Evolutionary conservation across 2,888 invertebrate species (phyloP), one percentile per base, ranked within the genome.

Genomic region (Chelonus formosanus): DNA sequence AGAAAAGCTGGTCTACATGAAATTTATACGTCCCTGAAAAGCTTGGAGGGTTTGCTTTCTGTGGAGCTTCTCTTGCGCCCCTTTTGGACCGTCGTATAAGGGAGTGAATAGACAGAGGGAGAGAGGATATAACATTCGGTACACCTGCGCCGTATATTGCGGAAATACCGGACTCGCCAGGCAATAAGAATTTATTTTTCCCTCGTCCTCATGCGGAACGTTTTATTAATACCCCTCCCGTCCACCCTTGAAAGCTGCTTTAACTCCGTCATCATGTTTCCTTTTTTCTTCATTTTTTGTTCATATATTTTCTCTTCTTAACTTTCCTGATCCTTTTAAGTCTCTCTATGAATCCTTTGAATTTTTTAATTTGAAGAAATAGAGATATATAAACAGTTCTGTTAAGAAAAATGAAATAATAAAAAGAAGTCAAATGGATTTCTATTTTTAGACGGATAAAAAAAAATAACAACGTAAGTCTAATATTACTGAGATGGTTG

Each of bases 121-220:
- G 43, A 43, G 69, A 57, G 72, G 65, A 69, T 72, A 70, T 75
- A 78, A 80, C 82, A 82, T 83, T 83, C 75, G 78, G 80, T 78
- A 80, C 83, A 83, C 82, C 83, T 82, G 83, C 77, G 81, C 79
- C 77, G 79, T 82, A 82, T 83, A 83, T 83, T 83, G 80, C 81
- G 80, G 78, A 82, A 82, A 80, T 77, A 77, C 81, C 77, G 80
- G 80, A 81, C 80, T 80, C 75, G 77, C 78, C 79, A 78, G 76
- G 79, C 79, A 78, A 76, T 76, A 77, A 77, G 74, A 74, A 75
- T 77, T 76, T 74, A 72, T 73, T 74, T 72, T 70, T 69, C 70
- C 68, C 71, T 71, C 68, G 58, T 70, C 70, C 69, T 74, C 62
- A 70, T 69, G 75, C 59, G 65, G 69, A 73, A 77, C 75, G 74